Evolutionary conservation across 2,888 invertebrate species (phyloP), one percentile per base, ranked within the genome.

Genomic region (Lochmaea crataegi): DNA sequence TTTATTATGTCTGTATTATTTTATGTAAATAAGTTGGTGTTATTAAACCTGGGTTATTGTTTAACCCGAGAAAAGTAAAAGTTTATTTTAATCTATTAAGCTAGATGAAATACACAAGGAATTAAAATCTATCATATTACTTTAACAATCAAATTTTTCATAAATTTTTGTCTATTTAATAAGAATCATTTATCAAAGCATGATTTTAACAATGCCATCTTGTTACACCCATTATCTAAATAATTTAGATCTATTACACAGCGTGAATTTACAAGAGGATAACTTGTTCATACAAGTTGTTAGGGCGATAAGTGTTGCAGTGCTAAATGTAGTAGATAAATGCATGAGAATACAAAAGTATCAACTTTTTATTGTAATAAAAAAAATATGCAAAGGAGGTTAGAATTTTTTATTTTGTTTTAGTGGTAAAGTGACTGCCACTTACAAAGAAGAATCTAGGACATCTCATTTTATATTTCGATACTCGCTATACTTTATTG

Each of bases 1-100:
- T 75, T 77, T 65, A 70, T 64, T 69, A 73, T 38, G 18, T 42
- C 32, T 60, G 41, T 60, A 69, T 66, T 48, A 42, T 74, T 74
- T 72, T 66, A 42, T 77, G 73, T 78, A 73, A 68, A 77, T 74
- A 77, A 67, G 63, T 67, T 48, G 51, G 48, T 65, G 38, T 75
- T 64, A 61, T 69, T 65, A 68, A 66, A 45, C 41, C 32, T 51
- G 56, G 26, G 41, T 57, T 69, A 66, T 69, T 48, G 42, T 53
- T 45, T 48, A 61, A 41, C 41, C 11, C 32, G 5, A 16, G 12
- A 16, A 45, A 26, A 14, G 32, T 18, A 41, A 45, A 32, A 3
- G 10, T 14, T 51, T 48, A n/a, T 65, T 48, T 22, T 38, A 38
- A 38, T 38, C 32, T 38, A 38, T 9, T 7, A 38, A 38, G 32